These are phyloP conservation scores for Cephalopholis sonnerati DNA, from an alignment of 2,113 vertebrate genomes.

Conservation along the genomic window DNA sequence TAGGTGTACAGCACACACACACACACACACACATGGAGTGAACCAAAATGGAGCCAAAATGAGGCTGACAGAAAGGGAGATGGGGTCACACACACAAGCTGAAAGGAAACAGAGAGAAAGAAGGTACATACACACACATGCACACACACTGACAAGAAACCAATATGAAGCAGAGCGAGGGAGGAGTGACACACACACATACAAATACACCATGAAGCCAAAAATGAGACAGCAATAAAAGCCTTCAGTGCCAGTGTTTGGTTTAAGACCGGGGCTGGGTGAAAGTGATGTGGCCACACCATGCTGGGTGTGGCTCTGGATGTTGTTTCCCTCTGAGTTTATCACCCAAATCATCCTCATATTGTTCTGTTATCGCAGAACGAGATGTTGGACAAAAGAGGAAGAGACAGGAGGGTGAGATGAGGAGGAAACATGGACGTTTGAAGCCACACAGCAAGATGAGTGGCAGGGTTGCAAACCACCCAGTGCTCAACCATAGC, in stretches of 20 bases:
- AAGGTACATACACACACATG: neutral
- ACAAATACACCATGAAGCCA: neutral
- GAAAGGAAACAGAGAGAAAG: constrained; percentile 37
- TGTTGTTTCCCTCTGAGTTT: constrained; percentile 29
- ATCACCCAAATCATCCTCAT: constrained; percentile 21
- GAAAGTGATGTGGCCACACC: constrained; percentile 23
- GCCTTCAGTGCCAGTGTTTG: constrained; percentile 32
- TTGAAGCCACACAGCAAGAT: constrained; percentile 16
- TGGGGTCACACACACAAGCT: constrained; percentile 42
- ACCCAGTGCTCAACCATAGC: constrained; percentile 1
- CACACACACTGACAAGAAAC: constrained; percentile 7
- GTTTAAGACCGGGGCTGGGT: constrained; percentile 29
- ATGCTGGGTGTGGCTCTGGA: constrained; percentile 61
- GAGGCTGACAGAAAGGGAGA: constrained; percentile 51
- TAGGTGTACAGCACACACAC: neutral
- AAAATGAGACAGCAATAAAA: constrained; percentile 57
- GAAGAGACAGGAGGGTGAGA: constrained; percentile 8
- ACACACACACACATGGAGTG: neutral
- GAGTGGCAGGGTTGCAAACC: neutral
- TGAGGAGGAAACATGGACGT: neutral
- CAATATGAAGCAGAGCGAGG: neutral
- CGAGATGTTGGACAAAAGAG: constrained; percentile 4
- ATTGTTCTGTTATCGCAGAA: constrained; percentile 33
- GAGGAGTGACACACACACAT: constrained; percentile 9
- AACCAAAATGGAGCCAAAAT: constrained; percentile 36